Evolutionary conservation across 2,113 vertebrate genomes (phyloP).

Genomic region (Brachionichthys hirsutus): DNA sequence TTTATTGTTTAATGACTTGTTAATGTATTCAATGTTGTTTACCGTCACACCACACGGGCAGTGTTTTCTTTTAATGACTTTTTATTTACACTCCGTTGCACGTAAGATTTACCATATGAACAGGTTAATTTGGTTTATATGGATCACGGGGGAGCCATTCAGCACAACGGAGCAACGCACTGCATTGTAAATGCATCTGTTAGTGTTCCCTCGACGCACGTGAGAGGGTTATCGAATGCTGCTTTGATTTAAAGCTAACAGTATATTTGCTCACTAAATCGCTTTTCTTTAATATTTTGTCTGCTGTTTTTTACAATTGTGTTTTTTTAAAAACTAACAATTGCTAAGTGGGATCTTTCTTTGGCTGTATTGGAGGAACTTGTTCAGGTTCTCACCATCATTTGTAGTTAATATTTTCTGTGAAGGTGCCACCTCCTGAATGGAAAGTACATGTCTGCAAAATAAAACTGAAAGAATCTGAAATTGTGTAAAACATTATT

Average conservation of each 20-base stretch:
- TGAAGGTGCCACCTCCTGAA: slow-evolving; percentile 14
- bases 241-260: slow-evolving; percentile 9
- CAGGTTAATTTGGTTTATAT: slow-evolving; percentile 25
- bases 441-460: not conserved
- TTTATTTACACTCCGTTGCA: slow-evolving; percentile 37
- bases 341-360: not conserved
- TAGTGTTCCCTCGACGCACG: slow-evolving; percentile 11
- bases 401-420: slow-evolving; percentile 18
- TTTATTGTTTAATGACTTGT: slow-evolving; percentile 2
- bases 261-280: slow-evolving; percentile 3
- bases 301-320: slow-evolving; percentile 4
- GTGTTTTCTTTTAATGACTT: not conserved
- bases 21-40: slow-evolving; percentile 28
- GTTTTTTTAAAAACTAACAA: not conserved
- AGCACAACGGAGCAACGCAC: slow-evolving; percentile 16
- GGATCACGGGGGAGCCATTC: slow-evolving; percentile 17
- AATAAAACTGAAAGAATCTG: slow-evolving; percentile 37
- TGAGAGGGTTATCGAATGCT: not conserved
- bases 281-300: not conserved
- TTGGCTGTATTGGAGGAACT: not conserved
- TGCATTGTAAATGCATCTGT: slow-evolving; percentile 14
- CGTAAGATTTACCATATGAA: slow-evolving; percentile 2
- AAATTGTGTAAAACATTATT: too few relatives aligned
- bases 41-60: not conserved
- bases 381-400: not conserved